phyloP scores from a whole-genome alignment of 2,888 invertebrate species.

The Nomada fucata region DNA sequence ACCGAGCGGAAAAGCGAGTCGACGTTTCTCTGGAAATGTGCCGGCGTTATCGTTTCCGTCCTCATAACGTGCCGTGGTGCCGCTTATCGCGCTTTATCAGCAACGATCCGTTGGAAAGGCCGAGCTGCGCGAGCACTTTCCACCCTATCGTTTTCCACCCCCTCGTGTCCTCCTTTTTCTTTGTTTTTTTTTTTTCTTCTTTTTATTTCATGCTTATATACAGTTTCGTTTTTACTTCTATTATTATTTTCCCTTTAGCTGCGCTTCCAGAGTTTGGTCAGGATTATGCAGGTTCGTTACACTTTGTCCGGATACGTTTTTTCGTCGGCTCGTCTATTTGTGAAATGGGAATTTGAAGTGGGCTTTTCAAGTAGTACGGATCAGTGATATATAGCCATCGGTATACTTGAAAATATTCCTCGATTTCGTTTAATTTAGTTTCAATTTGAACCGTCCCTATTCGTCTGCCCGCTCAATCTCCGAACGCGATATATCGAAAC shows the following conservation, averaged over 20 bases:
- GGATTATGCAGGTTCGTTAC: neutral
- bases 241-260: neutral
- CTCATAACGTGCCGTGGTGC: conserved; percentile 48
- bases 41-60: conserved; percentile 64
- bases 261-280: neutral
- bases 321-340: no score
- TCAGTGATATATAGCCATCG: no score
- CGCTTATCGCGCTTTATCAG: conserved; percentile 66
- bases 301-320: no score
- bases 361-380: no score
- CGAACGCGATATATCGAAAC: no score
- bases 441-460: no score
- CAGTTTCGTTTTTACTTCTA: neutral
- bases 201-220: neutral
- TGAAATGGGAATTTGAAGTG: no score
- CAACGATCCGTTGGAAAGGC: conserved; percentile 56
- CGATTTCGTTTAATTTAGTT: no score
- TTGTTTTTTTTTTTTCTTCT: neutral
- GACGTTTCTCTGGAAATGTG: conserved; percentile 54
- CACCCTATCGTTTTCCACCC: conserved; percentile 12
- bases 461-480: no score
- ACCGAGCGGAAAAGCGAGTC: conserved; percentile 43
- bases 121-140: conserved; percentile 37
- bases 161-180: neutral
- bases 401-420: no score